phyloP scores from a whole-genome alignment of 2,113 vertebrate genomes.

The mouse (Mus musculus) region GRCm39 chr9:122842001-122842500 shows the following conservation, averaged over 20 bases:
- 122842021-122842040: background rate
- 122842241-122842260: background rate
- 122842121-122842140: background rate
- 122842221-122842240: background rate
- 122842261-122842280: background rate
- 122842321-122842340: background rate
- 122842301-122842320: background rate
- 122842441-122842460: background rate
- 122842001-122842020: background rate
- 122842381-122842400: background rate
- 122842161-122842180: background rate
- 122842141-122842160: background rate
- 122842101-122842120: background rate
- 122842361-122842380: background rate
- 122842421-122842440: background rate
- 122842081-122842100: background rate
- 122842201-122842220: background rate
- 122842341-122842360: background rate
- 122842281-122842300: too few relatives aligned
- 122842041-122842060: background rate
- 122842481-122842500: background rate
- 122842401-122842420: background rate
- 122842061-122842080: background rate
- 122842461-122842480: background rate
- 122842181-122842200: background rate